phyloP scores from a whole-genome alignment of 1,140 invertebrate species.

The Atopsyche davidsoni region DNA sequence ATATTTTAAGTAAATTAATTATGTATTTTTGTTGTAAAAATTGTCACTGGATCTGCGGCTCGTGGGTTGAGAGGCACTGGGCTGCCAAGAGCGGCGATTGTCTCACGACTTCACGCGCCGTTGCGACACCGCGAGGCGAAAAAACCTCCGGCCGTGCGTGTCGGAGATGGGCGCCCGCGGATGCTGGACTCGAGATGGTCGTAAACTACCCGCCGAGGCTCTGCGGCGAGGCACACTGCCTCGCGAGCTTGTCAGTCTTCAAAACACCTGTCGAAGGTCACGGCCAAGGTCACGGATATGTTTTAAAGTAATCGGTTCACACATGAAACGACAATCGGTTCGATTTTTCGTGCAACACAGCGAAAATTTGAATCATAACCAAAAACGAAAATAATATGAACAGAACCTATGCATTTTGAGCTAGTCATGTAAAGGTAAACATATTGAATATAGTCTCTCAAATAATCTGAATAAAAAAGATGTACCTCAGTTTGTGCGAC shows the following conservation, averaged over 20 bases:
- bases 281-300: neutral
- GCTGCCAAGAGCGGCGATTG: constrained; percentile 2
- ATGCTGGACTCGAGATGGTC: neutral
- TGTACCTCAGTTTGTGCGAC: no score
- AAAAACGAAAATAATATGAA: no score
- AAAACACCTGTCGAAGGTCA: neutral
- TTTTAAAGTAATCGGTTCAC: neutral
- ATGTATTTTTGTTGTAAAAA: no score
- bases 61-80: no score
- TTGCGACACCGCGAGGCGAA: no score
- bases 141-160: neutral
- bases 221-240: neutral
- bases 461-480: no score
- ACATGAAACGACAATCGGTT: neutral
- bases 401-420: no score
- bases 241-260: neutral
- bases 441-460: no score
- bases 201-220: neutral
- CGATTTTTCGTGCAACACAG: constrained; percentile 4
- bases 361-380: no score
- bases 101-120: constrained; percentile 20
- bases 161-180: neutral
- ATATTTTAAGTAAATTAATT: no score
- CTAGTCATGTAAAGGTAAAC: no score
- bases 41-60: no score